phyloP scores from a whole-genome alignment of 2,113 vertebrate genomes.

The Pipra filicauda region DNA sequence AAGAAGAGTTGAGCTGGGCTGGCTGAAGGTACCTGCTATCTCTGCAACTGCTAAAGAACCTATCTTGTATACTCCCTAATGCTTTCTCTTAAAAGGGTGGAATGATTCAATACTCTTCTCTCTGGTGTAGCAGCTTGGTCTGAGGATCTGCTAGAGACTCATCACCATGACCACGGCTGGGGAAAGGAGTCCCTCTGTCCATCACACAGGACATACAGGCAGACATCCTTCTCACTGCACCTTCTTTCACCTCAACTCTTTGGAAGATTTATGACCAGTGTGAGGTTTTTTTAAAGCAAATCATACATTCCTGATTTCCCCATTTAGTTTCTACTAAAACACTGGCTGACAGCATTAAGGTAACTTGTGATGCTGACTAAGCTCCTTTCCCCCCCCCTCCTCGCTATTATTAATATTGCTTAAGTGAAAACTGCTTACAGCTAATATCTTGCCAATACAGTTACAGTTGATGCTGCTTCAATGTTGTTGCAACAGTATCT shows the following conservation, averaged over 20 bases:
- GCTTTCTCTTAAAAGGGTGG: background rate
- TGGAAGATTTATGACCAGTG: background rate
- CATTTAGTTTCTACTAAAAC: background rate
- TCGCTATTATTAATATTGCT: background rate
- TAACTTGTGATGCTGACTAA: background rate
- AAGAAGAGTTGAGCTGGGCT: background rate
- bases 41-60: background rate
- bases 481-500: background rate
- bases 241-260: background rate
- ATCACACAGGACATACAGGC: background rate
- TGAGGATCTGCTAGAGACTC: background rate
- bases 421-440: background rate
- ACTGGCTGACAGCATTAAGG: background rate
- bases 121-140: background rate
- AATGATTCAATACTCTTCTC: background rate
- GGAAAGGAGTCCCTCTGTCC: background rate
- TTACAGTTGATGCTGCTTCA: background rate
- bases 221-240: background rate
- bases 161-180: background rate
- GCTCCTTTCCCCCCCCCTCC: fast-evolving
- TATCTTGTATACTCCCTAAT: background rate
- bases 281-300: background rate
- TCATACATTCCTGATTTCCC: background rate
- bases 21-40: background rate
- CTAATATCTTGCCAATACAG: background rate